A percentile compares a stretch with the other conserved stretches of the same genome.
These are phyloP conservation scores for Donacobius atricapilla DNA, from an alignment of 2,113 vertebrate genomes.

Conservation along the genomic window DNA sequence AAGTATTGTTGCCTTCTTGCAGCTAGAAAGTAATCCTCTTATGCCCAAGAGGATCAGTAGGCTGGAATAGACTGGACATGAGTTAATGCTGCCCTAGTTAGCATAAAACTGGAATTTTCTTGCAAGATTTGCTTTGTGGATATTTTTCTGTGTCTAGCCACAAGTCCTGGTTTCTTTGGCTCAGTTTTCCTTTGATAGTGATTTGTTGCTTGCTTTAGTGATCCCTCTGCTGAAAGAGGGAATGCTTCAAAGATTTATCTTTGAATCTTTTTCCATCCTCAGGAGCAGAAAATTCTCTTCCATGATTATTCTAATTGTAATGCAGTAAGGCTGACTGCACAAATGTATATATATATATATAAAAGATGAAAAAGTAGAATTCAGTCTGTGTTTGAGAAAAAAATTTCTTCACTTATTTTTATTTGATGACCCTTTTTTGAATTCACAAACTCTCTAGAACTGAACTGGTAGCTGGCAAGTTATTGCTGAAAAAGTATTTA, in stretches of 20 bases:
- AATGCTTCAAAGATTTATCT: background rate
- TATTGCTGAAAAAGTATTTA: background rate
- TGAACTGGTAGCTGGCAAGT: background rate
- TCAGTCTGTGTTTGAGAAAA: background rate
- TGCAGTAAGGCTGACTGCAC: background rate
- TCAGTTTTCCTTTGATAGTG: background rate
- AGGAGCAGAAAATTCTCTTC: background rate
- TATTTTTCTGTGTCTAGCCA: background rate
- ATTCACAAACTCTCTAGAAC: background rate
- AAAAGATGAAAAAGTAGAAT: background rate
- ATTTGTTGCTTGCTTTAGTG: background rate
- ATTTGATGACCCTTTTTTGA: background rate
- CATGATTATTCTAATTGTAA: background rate
- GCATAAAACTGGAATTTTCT: conserved; percentile 7
- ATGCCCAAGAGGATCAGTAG: background rate
- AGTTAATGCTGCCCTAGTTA: conserved; percentile 5
- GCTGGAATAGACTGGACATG: background rate
- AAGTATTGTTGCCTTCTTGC: background rate
- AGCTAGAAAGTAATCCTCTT: background rate
- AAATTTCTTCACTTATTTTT: background rate
- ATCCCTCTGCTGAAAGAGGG: background rate
- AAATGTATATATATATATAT: background rate
- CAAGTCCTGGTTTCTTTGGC: background rate
- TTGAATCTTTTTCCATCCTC: background rate
- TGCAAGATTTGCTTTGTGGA: background rate